These are phyloP conservation scores for Trigoniulus corallinus DNA, from an alignment of 1,140 invertebrate species.

Conservation along the genomic window DNA sequence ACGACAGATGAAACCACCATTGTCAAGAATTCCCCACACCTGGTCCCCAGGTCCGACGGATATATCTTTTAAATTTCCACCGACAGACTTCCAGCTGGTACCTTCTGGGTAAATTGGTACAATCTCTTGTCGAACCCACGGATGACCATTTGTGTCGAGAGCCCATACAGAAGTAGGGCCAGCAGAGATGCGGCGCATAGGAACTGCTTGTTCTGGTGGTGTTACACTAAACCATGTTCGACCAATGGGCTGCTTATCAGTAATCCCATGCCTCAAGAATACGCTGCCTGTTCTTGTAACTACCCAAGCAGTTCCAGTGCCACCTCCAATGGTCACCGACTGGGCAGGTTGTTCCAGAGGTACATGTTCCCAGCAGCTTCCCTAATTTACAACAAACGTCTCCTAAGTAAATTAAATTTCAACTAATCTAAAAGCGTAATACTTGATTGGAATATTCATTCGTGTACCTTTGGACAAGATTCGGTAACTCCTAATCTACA, in stretches of 20 bases:
- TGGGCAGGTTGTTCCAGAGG: conserved; percentile 17
- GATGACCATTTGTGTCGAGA: conserved; percentile 13
- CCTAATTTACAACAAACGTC: conserved; percentile 11
- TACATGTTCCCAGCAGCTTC: conserved; percentile 17
- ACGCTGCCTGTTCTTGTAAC: conserved; percentile 24
- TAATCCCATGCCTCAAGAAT: conserved; percentile 22
- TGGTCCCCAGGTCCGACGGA: conserved; percentile 39
- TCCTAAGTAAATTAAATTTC: conserved; percentile 3
- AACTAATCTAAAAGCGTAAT: no score
- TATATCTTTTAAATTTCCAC: conserved; percentile 27
- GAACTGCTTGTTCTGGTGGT: conserved; percentile 31
- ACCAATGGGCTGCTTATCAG: conserved; percentile 17
- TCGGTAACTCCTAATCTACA: conserved; percentile 54
- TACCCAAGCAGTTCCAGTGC: conserved; percentile 22
- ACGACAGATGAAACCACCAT: conserved; percentile 35
- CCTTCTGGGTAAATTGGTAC: conserved; percentile 28
- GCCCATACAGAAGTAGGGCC: conserved; percentile 18
- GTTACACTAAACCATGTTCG: conserved; percentile 38
- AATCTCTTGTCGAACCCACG: conserved; percentile 26
- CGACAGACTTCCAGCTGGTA: conserved; percentile 23
- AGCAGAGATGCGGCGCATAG: conserved; percentile 19
- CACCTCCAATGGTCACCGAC: conserved; percentile 15
- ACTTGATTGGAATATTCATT: no score
- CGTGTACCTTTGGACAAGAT: conserved; percentile 42
- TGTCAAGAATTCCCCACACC: conserved; percentile 47